These are phyloP conservation scores for Cryptocheilus praepositus DNA, from an alignment of 2,888 invertebrate genomes.

Conservation along the genomic window DNA sequence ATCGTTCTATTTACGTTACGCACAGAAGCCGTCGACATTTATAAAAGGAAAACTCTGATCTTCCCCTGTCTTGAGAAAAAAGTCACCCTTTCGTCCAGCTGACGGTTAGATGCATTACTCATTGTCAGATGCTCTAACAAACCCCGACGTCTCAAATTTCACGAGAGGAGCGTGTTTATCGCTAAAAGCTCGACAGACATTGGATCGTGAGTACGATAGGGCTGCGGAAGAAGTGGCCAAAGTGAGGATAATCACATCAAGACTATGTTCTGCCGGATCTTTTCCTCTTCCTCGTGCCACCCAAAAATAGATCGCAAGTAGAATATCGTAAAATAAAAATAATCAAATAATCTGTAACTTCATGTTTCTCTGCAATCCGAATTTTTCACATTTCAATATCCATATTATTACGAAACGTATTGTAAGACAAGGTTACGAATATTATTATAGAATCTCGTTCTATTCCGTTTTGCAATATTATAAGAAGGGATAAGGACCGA, in stretches of 20 bases:
- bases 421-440: too few species aligned
- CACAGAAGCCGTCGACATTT: slow-evolving; percentile 3
- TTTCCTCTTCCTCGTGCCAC: too few species aligned
- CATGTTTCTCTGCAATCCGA: too few species aligned
- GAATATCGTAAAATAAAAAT: too few species aligned
- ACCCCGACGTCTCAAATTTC: slow-evolving; percentile 40
- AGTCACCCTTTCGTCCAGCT: background rate
- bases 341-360: too few species aligned
- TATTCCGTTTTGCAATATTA: too few species aligned
- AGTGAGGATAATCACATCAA: slow-evolving; percentile 42
- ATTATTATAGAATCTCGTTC: too few species aligned
- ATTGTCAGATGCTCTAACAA: background rate
- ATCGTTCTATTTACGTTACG: background rate
- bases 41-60: too few species aligned
- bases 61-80: background rate
- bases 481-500: too few species aligned
- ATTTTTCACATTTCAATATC: too few species aligned
- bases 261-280: slow-evolving; percentile 8
- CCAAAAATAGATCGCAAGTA: too few species aligned
- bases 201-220: slow-evolving; percentile 35
- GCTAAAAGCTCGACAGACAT: slow-evolving; percentile 41
- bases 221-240: slow-evolving; percentile 13
- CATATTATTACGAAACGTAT: too few species aligned
- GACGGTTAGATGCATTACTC: background rate
- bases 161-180: slow-evolving; percentile 22